Conservation (phyloP, 2,888 invertebrate genomes). For the Idaea straminata region DNA sequence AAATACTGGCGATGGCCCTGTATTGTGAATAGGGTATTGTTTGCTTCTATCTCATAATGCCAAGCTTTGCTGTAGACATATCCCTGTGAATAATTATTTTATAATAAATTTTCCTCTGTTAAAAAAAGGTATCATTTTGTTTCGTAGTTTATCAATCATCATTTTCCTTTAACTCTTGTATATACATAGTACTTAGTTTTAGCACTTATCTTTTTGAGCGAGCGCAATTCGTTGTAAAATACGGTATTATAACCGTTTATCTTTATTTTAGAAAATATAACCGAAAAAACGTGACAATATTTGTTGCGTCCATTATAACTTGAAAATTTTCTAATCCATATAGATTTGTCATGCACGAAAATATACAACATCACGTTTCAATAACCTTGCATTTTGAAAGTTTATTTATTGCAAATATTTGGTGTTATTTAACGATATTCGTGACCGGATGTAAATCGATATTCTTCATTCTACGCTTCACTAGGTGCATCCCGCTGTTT, state of each 20-base stretch:
- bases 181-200: too few relatives aligned
- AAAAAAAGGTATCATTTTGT: too few relatives aligned
- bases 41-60: too few relatives aligned
- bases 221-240: not conserved
- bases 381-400: constrained; percentile 1
- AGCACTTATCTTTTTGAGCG: too few relatives aligned
- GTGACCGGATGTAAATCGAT: not conserved
- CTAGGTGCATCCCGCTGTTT: too few relatives aligned
- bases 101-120: too few relatives aligned
- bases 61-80: too few relatives aligned
- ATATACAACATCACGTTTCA: not conserved
- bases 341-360: constrained; percentile 1
- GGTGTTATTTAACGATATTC: not conserved
- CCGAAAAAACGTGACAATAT: not conserved
- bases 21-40: too few relatives aligned
- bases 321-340: not conserved
- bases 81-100: too few relatives aligned
- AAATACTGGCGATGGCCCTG: too few relatives aligned
- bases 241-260: not conserved
- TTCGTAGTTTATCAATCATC: too few relatives aligned
- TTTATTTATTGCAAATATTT: not conserved
- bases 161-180: too few relatives aligned
- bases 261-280: not conserved
- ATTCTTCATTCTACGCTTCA: not conserved
- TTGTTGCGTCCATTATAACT: not conserved